Evolutionary conservation across 2,113 vertebrate species (phyloP).

Genomic region (Mobula hypostoma): DNA sequence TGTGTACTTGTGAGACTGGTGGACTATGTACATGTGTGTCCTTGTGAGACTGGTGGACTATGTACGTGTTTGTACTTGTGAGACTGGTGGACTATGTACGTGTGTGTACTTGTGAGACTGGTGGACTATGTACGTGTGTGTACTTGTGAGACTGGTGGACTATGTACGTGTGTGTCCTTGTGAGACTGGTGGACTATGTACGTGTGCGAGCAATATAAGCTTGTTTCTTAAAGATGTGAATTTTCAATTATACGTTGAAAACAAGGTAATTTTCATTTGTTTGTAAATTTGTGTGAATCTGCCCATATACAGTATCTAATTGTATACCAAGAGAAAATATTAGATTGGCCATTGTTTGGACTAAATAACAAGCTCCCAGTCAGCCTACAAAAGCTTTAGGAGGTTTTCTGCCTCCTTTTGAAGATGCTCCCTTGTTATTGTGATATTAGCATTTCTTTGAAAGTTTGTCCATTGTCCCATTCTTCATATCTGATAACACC

Average conservation of each 20-base stretch:
- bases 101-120: too few species aligned
- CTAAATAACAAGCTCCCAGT: not conserved
- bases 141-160: too few species aligned
- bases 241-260: not conserved
- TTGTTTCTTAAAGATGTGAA: not conserved
- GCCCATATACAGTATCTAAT: not conserved
- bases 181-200: not conserved
- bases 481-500: not conserved
- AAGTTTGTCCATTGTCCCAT: not conserved
- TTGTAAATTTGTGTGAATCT: too few species aligned
- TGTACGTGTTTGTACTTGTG: too few species aligned
- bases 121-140: too few species aligned
- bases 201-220: not conserved
- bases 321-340: not conserved
- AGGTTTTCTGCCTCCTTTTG: not conserved
- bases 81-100: too few species aligned
- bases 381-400: not conserved
- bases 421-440: not conserved
- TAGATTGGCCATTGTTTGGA: not conserved
- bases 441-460: not conserved
- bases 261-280: too few species aligned
- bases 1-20: too few species aligned
- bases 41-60: not conserved
- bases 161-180: too few species aligned
- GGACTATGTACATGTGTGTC: too few species aligned